Conservation (phyloP, 2,797 vertebrate genomes). For the Phalloptychus januarius region DNA sequence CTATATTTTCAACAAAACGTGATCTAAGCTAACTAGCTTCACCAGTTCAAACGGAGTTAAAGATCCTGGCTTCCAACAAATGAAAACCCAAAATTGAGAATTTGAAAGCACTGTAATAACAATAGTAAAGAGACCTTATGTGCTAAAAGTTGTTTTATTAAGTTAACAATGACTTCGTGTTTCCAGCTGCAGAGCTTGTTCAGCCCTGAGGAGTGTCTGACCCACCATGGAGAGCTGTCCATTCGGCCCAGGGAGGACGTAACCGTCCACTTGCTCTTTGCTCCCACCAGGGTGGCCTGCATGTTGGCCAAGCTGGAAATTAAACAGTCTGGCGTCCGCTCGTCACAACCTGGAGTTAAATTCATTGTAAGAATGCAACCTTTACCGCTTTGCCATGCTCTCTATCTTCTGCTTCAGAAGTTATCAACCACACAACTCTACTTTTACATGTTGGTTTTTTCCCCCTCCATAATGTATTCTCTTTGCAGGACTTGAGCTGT, state of each 20-base stretch:
- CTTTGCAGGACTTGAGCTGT: background rate
- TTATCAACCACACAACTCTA: background rate
- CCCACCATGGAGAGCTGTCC: constrained; percentile 87
- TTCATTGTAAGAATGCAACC: constrained; percentile 87
- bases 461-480: background rate
- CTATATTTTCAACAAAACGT: too few relatives aligned
- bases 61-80: background rate
- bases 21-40: too few relatives aligned
- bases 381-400: background rate
- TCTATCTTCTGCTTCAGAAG: background rate
- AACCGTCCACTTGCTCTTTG: constrained; percentile 87
- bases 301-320: constrained; percentile 97
- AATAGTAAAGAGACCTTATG: background rate
- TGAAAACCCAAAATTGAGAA: background rate
- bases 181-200: constrained; percentile 91
- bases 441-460: background rate
- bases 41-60: too few relatives aligned
- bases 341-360: constrained; percentile 90
- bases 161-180: background rate
- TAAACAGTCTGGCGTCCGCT: constrained; percentile 88
- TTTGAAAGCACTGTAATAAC: background rate
- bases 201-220: constrained; percentile 88
- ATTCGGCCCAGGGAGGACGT: constrained; percentile 90
- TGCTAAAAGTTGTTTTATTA: background rate
- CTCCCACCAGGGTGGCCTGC: constrained; percentile 90